These are phyloP conservation scores for Phasia obesa DNA, from an alignment of 2,888 invertebrate species.

Conservation along the genomic window DNA sequence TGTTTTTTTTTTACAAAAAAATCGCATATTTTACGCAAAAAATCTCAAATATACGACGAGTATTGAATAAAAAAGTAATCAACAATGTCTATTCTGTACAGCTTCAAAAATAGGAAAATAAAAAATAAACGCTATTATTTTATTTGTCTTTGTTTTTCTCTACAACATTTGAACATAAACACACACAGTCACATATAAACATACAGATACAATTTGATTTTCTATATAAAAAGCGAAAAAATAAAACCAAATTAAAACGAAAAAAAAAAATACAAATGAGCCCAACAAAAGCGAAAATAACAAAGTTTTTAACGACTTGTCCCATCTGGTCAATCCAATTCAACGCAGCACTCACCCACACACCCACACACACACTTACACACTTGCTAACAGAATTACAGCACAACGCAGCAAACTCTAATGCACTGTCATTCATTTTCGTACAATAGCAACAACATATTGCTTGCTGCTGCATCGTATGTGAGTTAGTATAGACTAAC, in stretches of 20 bases:
- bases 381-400: constrained; percentile 13
- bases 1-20: constrained; percentile 40
- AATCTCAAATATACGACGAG: constrained; percentile 31
- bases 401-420: constrained; percentile 24
- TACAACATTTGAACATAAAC: constrained; percentile 51
- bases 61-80: constrained; percentile 68
- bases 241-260: constrained; percentile 75
- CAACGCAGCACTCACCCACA: constrained; percentile 15
- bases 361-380: constrained; percentile 1
- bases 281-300: constrained; percentile 43
- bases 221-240: constrained; percentile 51
- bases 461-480: constrained; percentile 64
- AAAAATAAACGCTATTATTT: constrained; percentile 56
- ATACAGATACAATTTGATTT: constrained; percentile 58
- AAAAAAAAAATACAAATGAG: constrained; percentile 20
- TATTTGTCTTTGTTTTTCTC: constrained; percentile 61
- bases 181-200: constrained; percentile 1
- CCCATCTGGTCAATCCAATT: constrained; percentile 69
- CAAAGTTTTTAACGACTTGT: constrained; percentile 67
- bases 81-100: constrained; percentile 57
- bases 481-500: constrained; percentile 66
- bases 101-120: constrained; percentile 21
- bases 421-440: constrained; percentile 40
- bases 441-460: constrained; percentile 12
- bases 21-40: constrained; percentile 54